These are phyloP conservation scores for Colletes gigas DNA, from an alignment of 1,140 invertebrate species.

Conservation along the genomic window DNA sequence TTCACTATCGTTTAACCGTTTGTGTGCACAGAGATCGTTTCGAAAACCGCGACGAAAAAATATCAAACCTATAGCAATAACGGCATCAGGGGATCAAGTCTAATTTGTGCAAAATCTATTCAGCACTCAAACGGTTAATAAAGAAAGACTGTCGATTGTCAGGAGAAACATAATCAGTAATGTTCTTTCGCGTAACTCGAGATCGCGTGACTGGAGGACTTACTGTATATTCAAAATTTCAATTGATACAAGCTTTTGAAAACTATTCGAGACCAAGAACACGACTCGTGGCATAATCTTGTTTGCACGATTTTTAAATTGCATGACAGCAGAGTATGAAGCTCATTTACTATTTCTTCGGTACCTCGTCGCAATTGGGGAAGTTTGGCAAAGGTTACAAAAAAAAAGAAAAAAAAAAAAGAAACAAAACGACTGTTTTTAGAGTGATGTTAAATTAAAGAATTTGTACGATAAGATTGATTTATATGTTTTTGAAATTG, in stretches of 20 bases:
- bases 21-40: too few species aligned
- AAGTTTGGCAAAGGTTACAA: constrained; percentile 20
- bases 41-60: too few species aligned
- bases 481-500: constrained; percentile 22
- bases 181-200: too few species aligned
- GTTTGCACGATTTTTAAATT: constrained; percentile 46
- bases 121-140: too few species aligned
- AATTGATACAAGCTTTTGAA: background rate
- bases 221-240: background rate
- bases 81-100: too few species aligned
- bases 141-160: too few species aligned
- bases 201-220: too few species aligned
- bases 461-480: constrained; percentile 6
- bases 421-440: constrained; percentile 18
- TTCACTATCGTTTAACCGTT: too few species aligned
- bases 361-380: constrained; percentile 36
- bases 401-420: too few species aligned
- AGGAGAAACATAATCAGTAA: too few species aligned
- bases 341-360: background rate
- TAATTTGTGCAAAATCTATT: too few species aligned
- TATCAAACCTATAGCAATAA: too few species aligned
- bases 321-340: constrained; percentile 22
- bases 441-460: constrained; percentile 43
- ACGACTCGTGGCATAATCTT: background rate
- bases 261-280: background rate